Percentiles rank a stretch among this genome's conserved stretches.
Evolutionary conservation across 1,140 invertebrate genomes (phyloP).

Genomic region (Episyrphus balteatus): DNA sequence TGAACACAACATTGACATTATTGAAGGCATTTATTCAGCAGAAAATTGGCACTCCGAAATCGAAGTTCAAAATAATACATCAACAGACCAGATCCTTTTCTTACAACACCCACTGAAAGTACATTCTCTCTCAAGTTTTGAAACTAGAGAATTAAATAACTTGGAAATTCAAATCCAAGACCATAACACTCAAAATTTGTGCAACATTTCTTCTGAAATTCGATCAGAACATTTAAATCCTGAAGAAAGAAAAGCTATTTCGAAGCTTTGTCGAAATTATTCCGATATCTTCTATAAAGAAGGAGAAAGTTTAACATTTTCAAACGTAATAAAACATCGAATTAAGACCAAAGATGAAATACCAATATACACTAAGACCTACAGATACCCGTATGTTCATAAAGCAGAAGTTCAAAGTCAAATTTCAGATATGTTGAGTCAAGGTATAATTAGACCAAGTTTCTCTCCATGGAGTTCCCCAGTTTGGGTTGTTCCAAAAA

Average conservation of each 20-base stretch:
- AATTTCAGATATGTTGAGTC: slow-evolving; percentile 1
- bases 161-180: not conserved
- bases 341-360: slow-evolving; percentile 10
- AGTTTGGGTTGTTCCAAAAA: slow-evolving; percentile 11
- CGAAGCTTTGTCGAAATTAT: not conserved
- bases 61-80: no score
- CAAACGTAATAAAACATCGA: slow-evolving; percentile 16
- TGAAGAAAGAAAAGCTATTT: slow-evolving; percentile 1
- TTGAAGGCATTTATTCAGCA: no score
- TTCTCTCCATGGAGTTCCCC: slow-evolving; percentile 6
- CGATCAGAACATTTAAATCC: not conserved
- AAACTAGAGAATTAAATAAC: no score
- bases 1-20: no score
- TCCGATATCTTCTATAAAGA: slow-evolving; percentile 18
- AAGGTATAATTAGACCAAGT: slow-evolving; percentile 7
- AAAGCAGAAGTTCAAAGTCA: slow-evolving; percentile 15
- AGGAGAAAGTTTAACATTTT: slow-evolving; percentile 9
- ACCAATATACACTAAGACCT: slow-evolving; percentile 14
- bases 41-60: no score
- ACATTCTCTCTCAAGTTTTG: no score
- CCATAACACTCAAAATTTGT: not conserved
- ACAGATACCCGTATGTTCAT: slow-evolving; percentile 17
- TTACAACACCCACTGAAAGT: no score
- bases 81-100: no score
- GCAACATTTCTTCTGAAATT: no score